Percentiles rank a stretch among this genome's conserved stretches.
Evolutionary conservation across 2,797 vertebrate genomes (phyloP).

Genomic region (Apogon hyalosoma): DNA sequence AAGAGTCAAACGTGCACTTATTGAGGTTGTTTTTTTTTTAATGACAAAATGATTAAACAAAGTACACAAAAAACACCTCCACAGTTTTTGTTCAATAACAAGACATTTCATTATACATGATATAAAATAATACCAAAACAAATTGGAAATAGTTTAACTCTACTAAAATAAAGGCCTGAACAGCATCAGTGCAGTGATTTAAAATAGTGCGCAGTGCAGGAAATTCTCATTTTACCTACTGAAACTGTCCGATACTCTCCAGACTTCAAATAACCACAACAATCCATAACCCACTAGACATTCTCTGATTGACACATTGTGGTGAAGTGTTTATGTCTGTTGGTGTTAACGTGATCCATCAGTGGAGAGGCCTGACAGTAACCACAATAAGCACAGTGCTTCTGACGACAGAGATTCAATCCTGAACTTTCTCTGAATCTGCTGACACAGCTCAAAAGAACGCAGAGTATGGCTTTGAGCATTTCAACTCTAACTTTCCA

Average conservation of each 20-base stretch:
- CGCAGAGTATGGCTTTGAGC: neutral
- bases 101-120: neutral
- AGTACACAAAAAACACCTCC: too few species aligned
- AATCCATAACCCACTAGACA: neutral
- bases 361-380: neutral
- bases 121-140: neutral
- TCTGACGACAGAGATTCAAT: conserved; percentile 1
- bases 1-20: neutral
- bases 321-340: neutral
- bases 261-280: neutral
- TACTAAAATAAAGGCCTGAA: neutral
- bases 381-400: conserved; percentile 12
- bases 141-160: neutral
- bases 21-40: too few species aligned
- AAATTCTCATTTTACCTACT: neutral
- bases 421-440: conserved; percentile 1
- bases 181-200: neutral
- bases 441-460: conserved; percentile 3
- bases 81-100: too few species aligned
- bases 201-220: neutral
- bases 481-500: conserved; percentile 3
- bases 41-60: too few species aligned
- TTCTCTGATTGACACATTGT: neutral
- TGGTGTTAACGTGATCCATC: neutral
- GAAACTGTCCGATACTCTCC: neutral